Evolutionary conservation across 1,140 invertebrate genomes (phyloP).

Genomic region (Hestina assimilis): DNA sequence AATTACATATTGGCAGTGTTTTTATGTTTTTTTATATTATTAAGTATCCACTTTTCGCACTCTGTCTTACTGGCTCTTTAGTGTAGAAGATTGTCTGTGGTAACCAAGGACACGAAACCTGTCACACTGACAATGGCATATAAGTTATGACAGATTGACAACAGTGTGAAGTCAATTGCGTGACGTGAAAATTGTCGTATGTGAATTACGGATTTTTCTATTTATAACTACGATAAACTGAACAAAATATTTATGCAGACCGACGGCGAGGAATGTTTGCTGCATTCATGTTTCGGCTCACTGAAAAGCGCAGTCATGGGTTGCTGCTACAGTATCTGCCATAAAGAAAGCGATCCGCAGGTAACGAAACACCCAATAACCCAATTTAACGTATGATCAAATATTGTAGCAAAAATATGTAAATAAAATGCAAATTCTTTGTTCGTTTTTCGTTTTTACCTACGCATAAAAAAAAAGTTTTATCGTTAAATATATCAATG

Average conservation of each 20-base stretch:
- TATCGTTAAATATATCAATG: not conserved
- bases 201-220: constrained; percentile 64
- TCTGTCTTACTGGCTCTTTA: too few species aligned
- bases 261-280: constrained; percentile 57
- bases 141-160: constrained; percentile 11
- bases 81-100: too few species aligned
- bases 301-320: constrained; percentile 73
- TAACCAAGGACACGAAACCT: not conserved
- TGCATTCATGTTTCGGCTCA: constrained; percentile 73
- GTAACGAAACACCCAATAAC: constrained; percentile 42
- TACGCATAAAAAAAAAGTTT: not conserved
- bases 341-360: constrained; percentile 80
- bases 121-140: constrained; percentile 13
- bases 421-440: constrained; percentile 10
- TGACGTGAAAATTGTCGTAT: constrained; percentile 33
- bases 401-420: constrained; percentile 1
- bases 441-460: not conserved
- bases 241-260: constrained; percentile 74
- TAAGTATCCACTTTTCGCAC: too few species aligned
- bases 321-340: constrained; percentile 80
- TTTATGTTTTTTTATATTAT: too few species aligned
- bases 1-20: too few species aligned
- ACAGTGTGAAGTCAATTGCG: constrained; percentile 31
- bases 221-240: constrained; percentile 55
- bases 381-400: constrained; percentile 23